Percentiles rank a stretch among this genome's conserved stretches.
phyloP scores from a whole-genome alignment of 1,140 invertebrate genomes.

The Condylostylus longicornis region DNA sequence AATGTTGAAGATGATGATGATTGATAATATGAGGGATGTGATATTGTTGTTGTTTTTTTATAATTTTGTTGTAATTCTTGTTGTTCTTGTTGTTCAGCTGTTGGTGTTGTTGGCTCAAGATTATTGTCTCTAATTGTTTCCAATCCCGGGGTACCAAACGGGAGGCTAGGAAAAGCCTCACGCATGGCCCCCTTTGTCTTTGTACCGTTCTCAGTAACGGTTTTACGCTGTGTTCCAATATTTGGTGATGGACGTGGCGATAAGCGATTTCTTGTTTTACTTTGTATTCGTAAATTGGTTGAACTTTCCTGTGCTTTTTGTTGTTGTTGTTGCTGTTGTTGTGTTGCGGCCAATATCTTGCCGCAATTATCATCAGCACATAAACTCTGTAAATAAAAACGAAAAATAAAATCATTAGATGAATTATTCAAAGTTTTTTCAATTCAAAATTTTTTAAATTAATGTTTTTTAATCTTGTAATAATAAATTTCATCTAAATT shows the following conservation, averaged over 20 bases:
- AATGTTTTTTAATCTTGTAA: no score
- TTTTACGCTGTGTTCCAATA: constrained; percentile 1
- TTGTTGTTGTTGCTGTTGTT: no score
- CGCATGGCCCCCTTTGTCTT: constrained; percentile 6
- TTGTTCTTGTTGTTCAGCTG: no score
- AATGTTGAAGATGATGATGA: neutral
- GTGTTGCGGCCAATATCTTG: neutral
- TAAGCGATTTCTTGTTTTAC: neutral
- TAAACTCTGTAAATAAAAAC: constrained; percentile 2
- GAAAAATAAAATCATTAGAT: no score
- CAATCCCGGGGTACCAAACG: constrained; percentile 5
- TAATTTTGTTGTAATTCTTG: neutral
- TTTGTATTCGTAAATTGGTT: neutral
- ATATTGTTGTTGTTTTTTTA: no score
- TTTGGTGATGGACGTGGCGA: neutral
- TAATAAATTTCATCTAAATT: no score
- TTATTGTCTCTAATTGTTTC: neutral
- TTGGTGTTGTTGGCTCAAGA: neutral
- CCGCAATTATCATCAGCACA: constrained; percentile 6
- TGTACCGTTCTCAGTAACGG: constrained; percentile 1
- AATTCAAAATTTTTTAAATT: no score
- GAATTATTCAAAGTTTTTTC: no score
- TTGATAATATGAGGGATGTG: neutral
- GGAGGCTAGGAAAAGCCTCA: constrained; percentile 7
- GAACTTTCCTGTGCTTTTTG: no score